Conservation (phyloP, 2,113 vertebrate species). For the Leucoraja erinaceus region DNA sequence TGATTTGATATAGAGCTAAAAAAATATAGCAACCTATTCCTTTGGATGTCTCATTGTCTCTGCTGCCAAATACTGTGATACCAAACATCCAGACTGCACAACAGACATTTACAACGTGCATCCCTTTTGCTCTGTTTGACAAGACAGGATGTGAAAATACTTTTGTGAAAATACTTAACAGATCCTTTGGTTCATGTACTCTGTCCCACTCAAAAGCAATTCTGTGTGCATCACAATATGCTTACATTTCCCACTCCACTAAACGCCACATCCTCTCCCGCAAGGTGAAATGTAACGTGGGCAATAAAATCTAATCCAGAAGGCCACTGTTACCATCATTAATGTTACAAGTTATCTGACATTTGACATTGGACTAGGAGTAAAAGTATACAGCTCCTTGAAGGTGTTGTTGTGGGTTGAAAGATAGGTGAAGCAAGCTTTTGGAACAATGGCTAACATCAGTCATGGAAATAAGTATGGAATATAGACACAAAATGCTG, state of each 20-base stretch:
- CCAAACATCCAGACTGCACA: background rate
- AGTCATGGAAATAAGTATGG: no score
- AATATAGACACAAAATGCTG: no score
- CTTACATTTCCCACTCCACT: background rate
- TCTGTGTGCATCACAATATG: background rate
- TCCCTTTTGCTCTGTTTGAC: background rate
- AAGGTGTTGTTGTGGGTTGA: no score
- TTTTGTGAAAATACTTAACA: background rate
- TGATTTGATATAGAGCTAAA: background rate
- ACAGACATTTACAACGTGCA: background rate
- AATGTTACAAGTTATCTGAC: no score
- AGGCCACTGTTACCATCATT: background rate
- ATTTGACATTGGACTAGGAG: no score
- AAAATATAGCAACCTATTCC: background rate
- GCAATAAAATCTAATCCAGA: background rate
- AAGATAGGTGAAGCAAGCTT: no score
- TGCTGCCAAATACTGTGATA: background rate
- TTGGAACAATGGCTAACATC: no score
- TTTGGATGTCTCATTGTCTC: background rate
- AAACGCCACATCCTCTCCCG: background rate
- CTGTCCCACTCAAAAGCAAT: background rate
- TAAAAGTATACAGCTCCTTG: no score
- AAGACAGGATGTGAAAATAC: background rate
- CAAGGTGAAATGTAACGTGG: background rate
- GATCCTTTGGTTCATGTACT: background rate